Base-by-base conservation (phyloP, 2,888 invertebrate species). In the Drosophila pseudotakahashii region DNA sequence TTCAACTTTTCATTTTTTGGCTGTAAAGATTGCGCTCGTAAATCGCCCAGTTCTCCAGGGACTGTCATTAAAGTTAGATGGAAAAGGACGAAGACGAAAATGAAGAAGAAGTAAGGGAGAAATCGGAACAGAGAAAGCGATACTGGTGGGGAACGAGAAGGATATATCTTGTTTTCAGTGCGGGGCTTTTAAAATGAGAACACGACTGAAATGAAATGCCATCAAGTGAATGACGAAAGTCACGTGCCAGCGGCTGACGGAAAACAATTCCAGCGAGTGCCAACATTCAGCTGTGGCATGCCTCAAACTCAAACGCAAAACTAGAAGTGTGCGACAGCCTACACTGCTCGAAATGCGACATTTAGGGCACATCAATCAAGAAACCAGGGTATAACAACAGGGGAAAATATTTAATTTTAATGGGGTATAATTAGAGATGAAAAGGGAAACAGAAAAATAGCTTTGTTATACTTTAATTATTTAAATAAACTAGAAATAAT, bases 221-320 rank as follows among this genome's bases (percentile, higher is more conserved):
- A 47, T 67, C 66, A 68, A 68, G 50, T 59, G 71, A 73, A 48
- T 51, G 54, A 50, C 64, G 71, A 73, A 73, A 73, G 70, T 70
- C 70, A 70, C 70, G 70, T 70, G 70, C 66, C 66, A 54, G 50
- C 42, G 39, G 63, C 52, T 72, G 67, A 57, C 70, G 60, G 59
- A 68, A 70, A 68, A 68, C 67, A 70, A 68, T 68, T 70, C 71
- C 67, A 58, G 71, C 67, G 61, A 71, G 71, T 71, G 67, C 67
- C 71, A 68, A 68, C 71, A 68, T 68, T 68, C 62, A 63, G 64
- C 60, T 68, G 67, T 37, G 67, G 67, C 67, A 71, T 71, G 72
- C 67, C 67, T 50, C 50, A 50, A 60, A 57, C 39, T 57, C 30
- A 57, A 6, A 57, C 37, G n/a, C 37, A 32, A 39, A 39, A 16